These are phyloP conservation scores for Acipenser oxyrinchus DNA, from an alignment of 2,797 vertebrate genomes.

Conservation along the genomic window DNA sequence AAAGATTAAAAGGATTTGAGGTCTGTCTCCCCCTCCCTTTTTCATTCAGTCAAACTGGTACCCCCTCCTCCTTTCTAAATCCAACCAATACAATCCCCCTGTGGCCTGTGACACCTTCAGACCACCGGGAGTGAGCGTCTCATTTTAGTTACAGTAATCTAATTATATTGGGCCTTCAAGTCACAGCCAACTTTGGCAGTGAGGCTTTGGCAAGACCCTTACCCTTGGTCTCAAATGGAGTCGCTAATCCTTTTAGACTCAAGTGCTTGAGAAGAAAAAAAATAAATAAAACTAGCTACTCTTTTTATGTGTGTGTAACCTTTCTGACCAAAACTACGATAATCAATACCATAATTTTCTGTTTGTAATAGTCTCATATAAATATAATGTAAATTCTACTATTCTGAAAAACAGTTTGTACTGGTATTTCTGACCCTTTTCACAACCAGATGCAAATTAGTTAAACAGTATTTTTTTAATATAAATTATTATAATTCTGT, in stretches of 20 bases:
- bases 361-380: no score
- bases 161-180: conserved; percentile 65
- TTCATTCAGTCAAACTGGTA: conserved; percentile 59
- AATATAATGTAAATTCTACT: no score
- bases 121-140: conserved; percentile 72
- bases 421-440: no score
- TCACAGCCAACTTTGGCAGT: conserved; percentile 55
- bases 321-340: no score
- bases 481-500: no score
- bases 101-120: conserved; percentile 49
- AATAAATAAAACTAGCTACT: conserved; percentile 17
- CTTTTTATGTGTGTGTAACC: no score
- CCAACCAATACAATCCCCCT: conserved; percentile 51
- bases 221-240: conserved; percentile 30
- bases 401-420: no score
- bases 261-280: conserved; percentile 28
- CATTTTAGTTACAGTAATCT: conserved; percentile 82
- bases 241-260: conserved; percentile 59
- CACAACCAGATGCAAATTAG: no score
- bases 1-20: conserved; percentile 68
- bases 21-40: conserved; percentile 32
- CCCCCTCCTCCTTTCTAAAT: conserved; percentile 30
- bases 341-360: no score
- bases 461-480: no score
- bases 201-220: conserved; percentile 38